Base-by-base conservation (phyloP, 2,888 invertebrate genomes). In the Exephanes ischioxanthus region DNA sequence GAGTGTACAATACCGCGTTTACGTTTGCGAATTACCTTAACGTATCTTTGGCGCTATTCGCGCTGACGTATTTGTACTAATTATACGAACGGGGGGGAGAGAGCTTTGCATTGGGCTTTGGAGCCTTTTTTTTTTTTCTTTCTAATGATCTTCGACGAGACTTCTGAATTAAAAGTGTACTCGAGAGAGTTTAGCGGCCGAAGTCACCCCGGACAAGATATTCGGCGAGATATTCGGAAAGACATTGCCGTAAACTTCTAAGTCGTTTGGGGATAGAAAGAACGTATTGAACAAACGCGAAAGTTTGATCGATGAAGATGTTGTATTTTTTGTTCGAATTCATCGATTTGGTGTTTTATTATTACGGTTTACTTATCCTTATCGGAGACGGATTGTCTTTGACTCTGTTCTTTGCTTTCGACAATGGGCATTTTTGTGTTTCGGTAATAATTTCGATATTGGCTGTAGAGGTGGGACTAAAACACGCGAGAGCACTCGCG, bases 361-460 rank as follows among this genome's bases (percentile, higher is more conserved):
- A 16, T 45, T 45, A 16, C 45, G 16, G 45, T 16, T 16, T 14
- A 3, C 16, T 45, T 45, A 16, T 45, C 45, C 14, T 45, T 45
- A 58, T 26, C 22, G 58, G 4, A 9, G 4, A 22, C 19, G 58
- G 22, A 14, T 3, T 58, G 58, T 26, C 9, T 26, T 58, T 14
- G 58, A 58, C 14, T 63, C 30, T 48, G 14, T 75, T 48, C 30
- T 45, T 48, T 63, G 41, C 51, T 67, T 77, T 77, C 67, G 53
- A 41, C 41, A 51, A 67, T 33, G 33, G 33, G 33, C 51, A 30
- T 63, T 63, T 63, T 63, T 33, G 53, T 7, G 66, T 41, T 55
- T 67, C 77, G 77, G 67, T 67, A 26, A 77, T 77, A 77, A 71
- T 61, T 72, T 71, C 63, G 71, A 72, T 71, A 72, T 79, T 71